A percentile compares a stretch with the other conserved stretches of the same genome.
phyloP scores from a whole-genome alignment of 1,140 invertebrate genomes.

The Drosophila guanche region DNA sequence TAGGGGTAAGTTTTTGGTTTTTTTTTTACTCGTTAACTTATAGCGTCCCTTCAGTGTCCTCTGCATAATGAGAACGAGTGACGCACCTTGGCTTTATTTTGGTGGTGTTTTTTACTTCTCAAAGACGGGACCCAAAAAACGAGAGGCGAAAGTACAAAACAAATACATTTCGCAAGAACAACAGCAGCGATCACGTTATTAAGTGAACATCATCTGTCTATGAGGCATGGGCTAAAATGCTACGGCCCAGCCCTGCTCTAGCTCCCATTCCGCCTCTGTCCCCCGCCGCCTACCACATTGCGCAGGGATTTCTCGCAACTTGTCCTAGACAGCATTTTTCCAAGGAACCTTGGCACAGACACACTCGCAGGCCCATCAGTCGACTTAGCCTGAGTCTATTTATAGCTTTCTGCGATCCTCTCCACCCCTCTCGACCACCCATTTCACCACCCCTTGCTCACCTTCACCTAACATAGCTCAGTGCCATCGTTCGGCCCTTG shows the following conservation, averaged over 20 bases:
- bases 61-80: no score
- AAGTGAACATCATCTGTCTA: constrained; percentile 81
- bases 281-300: constrained; percentile 39
- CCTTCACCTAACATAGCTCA: constrained; percentile 47
- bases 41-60: no score
- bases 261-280: constrained; percentile 17
- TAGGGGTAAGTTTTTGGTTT: constrained; percentile 57
- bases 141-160: constrained; percentile 45
- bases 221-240: constrained; percentile 62
- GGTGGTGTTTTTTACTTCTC: constrained; percentile 7
- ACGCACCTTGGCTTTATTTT: constrained; percentile 56
- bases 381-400: constrained; percentile 44
- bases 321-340: constrained; percentile 63
- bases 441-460: no score
- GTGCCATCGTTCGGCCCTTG: constrained; percentile 8
- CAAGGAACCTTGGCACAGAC: constrained; percentile 68
- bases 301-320: constrained; percentile 30
- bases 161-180: constrained; percentile 57
- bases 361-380: constrained; percentile 2
- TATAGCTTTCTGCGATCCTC: constrained; percentile 49
- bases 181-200: constrained; percentile 64
- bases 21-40: no score
- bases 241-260: constrained; percentile 8
- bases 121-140: constrained; percentile 1
- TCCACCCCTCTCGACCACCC: constrained; percentile 39